Conservation (phyloP, 2,888 invertebrate species). For the Drosophila mimetica region DNA sequence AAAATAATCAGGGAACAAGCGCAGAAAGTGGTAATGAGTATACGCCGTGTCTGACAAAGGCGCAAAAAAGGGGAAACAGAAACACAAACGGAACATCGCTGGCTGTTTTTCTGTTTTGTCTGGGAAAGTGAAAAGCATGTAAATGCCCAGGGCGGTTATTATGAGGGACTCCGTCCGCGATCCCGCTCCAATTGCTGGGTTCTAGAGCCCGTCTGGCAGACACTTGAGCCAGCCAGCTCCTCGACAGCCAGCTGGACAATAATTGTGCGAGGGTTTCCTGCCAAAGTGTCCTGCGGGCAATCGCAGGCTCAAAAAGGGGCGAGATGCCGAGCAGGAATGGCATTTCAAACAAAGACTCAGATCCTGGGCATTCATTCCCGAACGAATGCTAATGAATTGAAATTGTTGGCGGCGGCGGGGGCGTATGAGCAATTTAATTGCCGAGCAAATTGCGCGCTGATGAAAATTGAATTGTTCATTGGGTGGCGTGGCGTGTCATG, state of each 20-base stretch:
- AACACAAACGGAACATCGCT: slow-evolving; percentile 9
- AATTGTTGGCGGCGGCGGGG: slow-evolving; percentile 52
- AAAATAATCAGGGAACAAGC: slow-evolving; percentile 67
- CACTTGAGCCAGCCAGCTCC: slow-evolving; percentile 63
- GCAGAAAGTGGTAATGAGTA: slow-evolving; percentile 72
- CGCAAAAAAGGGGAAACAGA: slow-evolving; percentile 10
- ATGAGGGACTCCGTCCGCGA: slow-evolving; percentile 14
- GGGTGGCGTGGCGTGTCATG: slow-evolving; percentile 53
- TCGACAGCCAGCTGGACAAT: slow-evolving; percentile 64
- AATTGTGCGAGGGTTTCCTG: slow-evolving; percentile 61
- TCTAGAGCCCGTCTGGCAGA: slow-evolving; percentile 48
- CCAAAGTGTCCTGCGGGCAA: slow-evolving; percentile 60
- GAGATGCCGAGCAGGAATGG: slow-evolving; percentile 2
- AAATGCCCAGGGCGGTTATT: slow-evolving; percentile 61
- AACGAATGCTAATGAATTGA: slow-evolving; percentile 74
- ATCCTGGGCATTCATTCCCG: not conserved
- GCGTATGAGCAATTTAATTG: slow-evolving; percentile 72
- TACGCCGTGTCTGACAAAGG: slow-evolving; percentile 58
- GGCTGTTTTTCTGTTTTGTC: slow-evolving; percentile 47
- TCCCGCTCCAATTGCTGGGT: slow-evolving; percentile 15
- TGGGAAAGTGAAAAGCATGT: slow-evolving; percentile 74
- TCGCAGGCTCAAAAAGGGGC: slow-evolving; percentile 40
- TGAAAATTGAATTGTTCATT: slow-evolving; percentile 50
- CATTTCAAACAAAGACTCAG: slow-evolving; percentile 16
- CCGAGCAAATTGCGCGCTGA: slow-evolving; percentile 42